Conservation (phyloP, 2,113 vertebrate genomes). For the Electrona antarctica region DNA sequence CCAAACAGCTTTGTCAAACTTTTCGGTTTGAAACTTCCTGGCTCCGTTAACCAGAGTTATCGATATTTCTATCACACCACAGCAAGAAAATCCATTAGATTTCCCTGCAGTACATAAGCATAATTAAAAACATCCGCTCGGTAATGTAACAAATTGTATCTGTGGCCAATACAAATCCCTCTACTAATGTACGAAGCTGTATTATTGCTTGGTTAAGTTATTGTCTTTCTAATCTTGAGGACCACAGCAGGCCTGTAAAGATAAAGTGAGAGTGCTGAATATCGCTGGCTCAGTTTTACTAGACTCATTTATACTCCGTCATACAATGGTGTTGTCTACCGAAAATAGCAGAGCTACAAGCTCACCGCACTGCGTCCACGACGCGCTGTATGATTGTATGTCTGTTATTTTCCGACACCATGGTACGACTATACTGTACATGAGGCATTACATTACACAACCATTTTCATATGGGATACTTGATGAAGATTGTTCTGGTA, state of each 20-base stretch:
- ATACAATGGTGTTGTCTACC: too few relatives aligned
- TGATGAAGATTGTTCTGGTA: slow-evolving; percentile 56
- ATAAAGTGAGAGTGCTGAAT: slow-evolving; percentile 47
- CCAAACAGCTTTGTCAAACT: not conserved
- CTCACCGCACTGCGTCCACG: too few relatives aligned
- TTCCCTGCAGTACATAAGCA: slow-evolving; percentile 18
- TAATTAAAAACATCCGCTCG: slow-evolving; percentile 45
- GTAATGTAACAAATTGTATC: slow-evolving; percentile 48
- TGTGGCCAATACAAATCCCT: slow-evolving; percentile 23
- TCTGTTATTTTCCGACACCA: too few relatives aligned
- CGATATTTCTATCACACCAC: not conserved
- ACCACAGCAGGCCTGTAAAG: slow-evolving; percentile 15
- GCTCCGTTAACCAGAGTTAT: not conserved
- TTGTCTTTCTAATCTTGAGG: slow-evolving; percentile 54
- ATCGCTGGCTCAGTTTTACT: slow-evolving; percentile 37
- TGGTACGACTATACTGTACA: too few relatives aligned
- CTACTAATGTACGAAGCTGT: not conserved
- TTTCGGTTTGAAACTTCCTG: not conserved
- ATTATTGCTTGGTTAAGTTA: slow-evolving; percentile 14
- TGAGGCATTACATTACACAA: slow-evolving; percentile 48
- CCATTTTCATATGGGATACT: slow-evolving; percentile 36
- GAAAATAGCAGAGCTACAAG: too few relatives aligned
- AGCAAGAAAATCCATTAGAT: slow-evolving; percentile 22
- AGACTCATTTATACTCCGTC: too few relatives aligned
- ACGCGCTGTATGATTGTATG: too few relatives aligned